phyloP scores from a whole-genome alignment of 2,888 invertebrate genomes.

The Entomobrya proxima region DNA sequence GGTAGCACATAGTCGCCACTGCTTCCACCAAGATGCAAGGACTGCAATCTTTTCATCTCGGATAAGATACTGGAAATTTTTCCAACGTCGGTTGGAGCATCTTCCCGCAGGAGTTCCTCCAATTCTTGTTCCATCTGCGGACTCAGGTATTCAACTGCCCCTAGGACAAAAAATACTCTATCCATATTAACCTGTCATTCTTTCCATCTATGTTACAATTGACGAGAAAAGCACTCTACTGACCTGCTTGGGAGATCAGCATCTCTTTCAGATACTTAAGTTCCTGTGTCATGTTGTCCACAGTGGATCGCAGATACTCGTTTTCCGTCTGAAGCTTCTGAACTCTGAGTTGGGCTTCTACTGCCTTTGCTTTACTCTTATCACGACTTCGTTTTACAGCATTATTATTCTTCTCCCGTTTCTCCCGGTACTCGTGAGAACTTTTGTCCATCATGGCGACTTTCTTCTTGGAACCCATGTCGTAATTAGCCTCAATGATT shows the following conservation, averaged over 20 bases:
- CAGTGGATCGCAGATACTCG: slow-evolving; percentile 87
- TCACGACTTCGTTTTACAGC: slow-evolving; percentile 90
- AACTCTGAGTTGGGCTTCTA: slow-evolving; percentile 86
- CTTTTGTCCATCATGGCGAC: slow-evolving; percentile 73
- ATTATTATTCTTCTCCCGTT: slow-evolving; percentile 88
- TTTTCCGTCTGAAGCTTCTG: slow-evolving; percentile 87
- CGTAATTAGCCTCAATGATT: neutral
- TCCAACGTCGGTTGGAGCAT: slow-evolving; percentile 71
- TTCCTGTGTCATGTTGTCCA: slow-evolving; percentile 88
- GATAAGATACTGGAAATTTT: slow-evolving; percentile 71
- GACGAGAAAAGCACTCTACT: neutral
- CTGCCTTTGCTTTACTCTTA: slow-evolving; percentile 82
- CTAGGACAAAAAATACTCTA: slow-evolving; percentile 54
- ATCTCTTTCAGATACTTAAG: slow-evolving; percentile 88
- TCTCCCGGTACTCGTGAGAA: slow-evolving; percentile 84
- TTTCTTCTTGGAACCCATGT: slow-evolving; percentile 69
- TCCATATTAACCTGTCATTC: neutral
- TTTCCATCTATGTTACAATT: neutral
- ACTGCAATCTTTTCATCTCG: slow-evolving; percentile 72
- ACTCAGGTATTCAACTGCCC: slow-evolving; percentile 71
- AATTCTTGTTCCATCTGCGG: slow-evolving; percentile 71
- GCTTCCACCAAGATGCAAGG: slow-evolving; percentile 47
- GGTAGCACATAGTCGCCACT: slow-evolving; percentile 23
- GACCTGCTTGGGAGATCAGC: slow-evolving; percentile 88
- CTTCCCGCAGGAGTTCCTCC: slow-evolving; percentile 71